phyloP scores from a whole-genome alignment of 2,888 invertebrate genomes.

The Pristionchus mayeri region DNA sequence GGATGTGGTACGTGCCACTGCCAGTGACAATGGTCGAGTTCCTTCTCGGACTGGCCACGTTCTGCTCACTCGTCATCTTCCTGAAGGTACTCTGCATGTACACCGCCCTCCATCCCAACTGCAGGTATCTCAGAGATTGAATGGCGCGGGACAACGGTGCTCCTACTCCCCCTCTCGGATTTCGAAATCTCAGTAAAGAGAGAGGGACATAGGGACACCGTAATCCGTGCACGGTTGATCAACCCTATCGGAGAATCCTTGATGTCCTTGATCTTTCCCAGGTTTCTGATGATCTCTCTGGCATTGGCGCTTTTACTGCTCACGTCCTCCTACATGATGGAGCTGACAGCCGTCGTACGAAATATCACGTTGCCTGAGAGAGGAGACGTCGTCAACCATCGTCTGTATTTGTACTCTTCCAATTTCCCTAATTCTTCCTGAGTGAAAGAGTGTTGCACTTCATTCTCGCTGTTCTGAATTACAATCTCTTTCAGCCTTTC shows the following conservation, averaged over 20 bases:
- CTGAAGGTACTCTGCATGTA: not conserved
- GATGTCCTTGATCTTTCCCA: not conserved
- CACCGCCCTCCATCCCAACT: constrained; percentile 1
- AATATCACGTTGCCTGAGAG: not conserved
- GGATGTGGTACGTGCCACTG: constrained; percentile 21
- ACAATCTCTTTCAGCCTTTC: not conserved
- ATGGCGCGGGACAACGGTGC: no score
- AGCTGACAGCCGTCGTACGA: not conserved
- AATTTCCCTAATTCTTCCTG: not conserved
- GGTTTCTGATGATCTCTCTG: not conserved
- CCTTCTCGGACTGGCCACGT: not conserved
- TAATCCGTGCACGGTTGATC: no score
- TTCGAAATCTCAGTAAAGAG: no score
- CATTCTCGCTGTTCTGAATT: not conserved
- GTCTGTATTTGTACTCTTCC: not conserved
- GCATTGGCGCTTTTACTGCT: not conserved
- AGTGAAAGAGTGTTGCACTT: not conserved
- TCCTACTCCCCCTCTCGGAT: no score
- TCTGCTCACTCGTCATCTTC: not conserved
- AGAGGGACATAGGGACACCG: no score
- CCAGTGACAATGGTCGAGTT: not conserved
- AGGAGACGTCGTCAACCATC: not conserved
- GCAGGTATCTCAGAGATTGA: constrained; percentile 28
- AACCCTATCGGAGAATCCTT: no score
- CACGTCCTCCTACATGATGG: not conserved